Evolutionary conservation across 2,113 vertebrate genomes (phyloP).

Genomic region (Helogale parvula): DNA sequence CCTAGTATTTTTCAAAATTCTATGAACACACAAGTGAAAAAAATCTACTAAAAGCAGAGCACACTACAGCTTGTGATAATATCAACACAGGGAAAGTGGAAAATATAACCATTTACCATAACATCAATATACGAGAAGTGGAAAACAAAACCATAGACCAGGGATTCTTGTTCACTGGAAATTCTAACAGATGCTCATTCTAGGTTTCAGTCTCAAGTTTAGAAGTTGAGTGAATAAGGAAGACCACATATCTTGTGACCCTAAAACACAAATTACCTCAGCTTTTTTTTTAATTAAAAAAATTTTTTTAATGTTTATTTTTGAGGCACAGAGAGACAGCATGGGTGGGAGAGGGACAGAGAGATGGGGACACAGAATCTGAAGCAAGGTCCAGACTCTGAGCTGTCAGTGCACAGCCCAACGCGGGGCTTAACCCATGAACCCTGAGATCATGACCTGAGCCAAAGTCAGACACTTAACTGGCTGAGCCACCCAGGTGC

Average conservation of each 20-base stretch:
- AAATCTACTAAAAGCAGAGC: not conserved
- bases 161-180: not conserved
- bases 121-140: not conserved
- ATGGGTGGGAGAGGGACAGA: too few species aligned
- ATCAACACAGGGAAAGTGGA: not conserved
- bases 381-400: too few species aligned
- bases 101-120: not conserved
- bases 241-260: not conserved
- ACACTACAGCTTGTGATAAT: not conserved
- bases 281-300: not conserved
- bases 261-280: not conserved
- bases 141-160: not conserved
- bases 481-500: too few species aligned
- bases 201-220: constrained; percentile 7
- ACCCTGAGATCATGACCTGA: too few species aligned
- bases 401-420: too few species aligned
- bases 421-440: too few species aligned
- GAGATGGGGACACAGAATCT: too few species aligned
- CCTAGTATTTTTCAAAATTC: not conserved
- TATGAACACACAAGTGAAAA: not conserved
- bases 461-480: too few species aligned
- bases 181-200: constrained; percentile 15
- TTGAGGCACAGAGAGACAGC: too few species aligned
- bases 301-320: too few species aligned
- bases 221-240: constrained; percentile 6